Evolutionary conservation across 2,888 invertebrate genomes (phyloP).

Genomic region (Drosophila peninsularis): DNA sequence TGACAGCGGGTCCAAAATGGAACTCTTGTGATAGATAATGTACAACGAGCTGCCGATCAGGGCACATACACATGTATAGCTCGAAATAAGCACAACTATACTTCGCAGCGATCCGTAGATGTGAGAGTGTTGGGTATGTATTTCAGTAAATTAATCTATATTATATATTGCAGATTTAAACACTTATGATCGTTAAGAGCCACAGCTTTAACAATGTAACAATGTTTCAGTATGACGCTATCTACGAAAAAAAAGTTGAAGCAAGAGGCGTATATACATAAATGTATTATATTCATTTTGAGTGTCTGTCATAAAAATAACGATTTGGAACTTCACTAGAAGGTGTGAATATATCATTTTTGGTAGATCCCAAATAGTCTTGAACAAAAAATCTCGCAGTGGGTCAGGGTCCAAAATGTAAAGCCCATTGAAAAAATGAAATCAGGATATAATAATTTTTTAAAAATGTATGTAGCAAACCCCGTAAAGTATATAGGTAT

Average conservation of each 20-base stretch:
- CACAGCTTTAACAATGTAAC: not conserved
- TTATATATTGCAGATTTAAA: not conserved
- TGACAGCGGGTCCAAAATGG: conserved; percentile 94
- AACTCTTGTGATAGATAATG: conserved; percentile 92
- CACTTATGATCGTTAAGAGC: not conserved
- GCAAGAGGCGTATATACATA: no score
- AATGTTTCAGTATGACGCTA: not conserved
- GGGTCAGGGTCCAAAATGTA: no score
- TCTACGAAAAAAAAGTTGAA: not conserved
- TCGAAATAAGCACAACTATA: conserved; percentile 91
- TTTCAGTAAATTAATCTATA: not conserved
- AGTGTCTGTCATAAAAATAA: no score
- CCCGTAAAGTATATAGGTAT: no score
- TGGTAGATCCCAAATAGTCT: not conserved
- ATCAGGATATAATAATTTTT: no score
- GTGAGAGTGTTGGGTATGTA: conserved; percentile 89
- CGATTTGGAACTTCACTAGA: no score
- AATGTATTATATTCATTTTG: no score
- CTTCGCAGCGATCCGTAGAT: conserved; percentile 90
- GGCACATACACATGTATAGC: conserved; percentile 96
- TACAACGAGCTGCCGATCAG: conserved; percentile 92
- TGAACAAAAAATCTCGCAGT: no score
- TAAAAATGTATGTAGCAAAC: no score
- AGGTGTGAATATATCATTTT: not conserved
- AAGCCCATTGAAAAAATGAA: no score